Conservation (phyloP, 2,797 vertebrate species). For the Eurystomus glaucurus region DNA sequence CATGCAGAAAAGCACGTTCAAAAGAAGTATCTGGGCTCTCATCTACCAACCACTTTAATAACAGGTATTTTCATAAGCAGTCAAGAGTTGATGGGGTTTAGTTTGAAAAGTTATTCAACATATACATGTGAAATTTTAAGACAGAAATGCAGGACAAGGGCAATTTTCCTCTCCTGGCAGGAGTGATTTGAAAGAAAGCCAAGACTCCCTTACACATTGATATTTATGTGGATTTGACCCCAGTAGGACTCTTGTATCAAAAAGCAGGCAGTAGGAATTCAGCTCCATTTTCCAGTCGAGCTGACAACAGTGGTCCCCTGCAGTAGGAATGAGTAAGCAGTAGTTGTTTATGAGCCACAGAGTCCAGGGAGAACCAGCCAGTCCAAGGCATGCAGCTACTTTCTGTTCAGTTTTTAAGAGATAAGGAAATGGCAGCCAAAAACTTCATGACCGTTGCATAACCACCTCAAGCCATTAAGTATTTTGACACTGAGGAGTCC, state of each 20-base stretch:
- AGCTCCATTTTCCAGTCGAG: not conserved
- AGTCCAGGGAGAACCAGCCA: not conserved
- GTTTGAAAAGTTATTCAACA: not conserved
- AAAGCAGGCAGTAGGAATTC: not conserved
- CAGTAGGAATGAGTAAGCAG: not conserved
- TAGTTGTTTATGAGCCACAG: not conserved
- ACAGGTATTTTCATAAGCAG: not conserved
- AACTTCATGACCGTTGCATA: conserved; percentile 63
- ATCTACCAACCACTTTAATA: not conserved
- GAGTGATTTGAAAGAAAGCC: not conserved
- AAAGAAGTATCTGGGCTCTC: not conserved
- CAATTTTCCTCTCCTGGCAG: not conserved
- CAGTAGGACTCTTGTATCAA: not conserved
- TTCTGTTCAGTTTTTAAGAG: conserved; percentile 63
- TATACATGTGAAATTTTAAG: not conserved
- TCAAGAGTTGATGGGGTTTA: not conserved
- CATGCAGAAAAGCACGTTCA: not conserved
- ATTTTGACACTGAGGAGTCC: not conserved
- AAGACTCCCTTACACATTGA: not conserved
- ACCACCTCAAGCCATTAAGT: not conserved
- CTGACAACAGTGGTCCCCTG: not conserved
- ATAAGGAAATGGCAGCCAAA: conserved; percentile 75
- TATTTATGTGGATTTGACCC: not conserved
- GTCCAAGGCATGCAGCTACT: conserved; percentile 35
- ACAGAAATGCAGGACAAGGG: not conserved